phyloP scores from a whole-genome alignment of 1,140 invertebrate genomes.

The Aradophagus sp. region DNA sequence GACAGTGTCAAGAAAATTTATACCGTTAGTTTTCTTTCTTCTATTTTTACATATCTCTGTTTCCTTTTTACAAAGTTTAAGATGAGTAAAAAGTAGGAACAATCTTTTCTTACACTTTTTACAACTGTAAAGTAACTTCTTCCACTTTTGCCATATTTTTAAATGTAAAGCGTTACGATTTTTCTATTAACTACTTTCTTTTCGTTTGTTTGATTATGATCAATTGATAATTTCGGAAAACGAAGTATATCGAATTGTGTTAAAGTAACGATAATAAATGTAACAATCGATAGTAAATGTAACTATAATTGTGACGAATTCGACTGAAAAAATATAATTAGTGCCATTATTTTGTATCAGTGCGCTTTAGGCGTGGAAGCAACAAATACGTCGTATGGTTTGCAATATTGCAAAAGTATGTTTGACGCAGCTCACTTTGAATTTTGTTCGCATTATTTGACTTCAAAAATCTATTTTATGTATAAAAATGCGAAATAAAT shows the following conservation, averaged over 20 bases:
- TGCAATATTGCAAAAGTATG: constrained; percentile 24
- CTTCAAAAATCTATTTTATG: constrained; percentile 41
- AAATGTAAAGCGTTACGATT: no score
- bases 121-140: no score
- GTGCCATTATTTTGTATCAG: constrained; percentile 44
- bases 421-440: constrained; percentile 14
- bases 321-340: constrained; percentile 49
- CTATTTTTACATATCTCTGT: no score
- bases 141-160: no score
- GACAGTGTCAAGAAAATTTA: no score
- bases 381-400: constrained; percentile 36
- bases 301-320: constrained; percentile 40
- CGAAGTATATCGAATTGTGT: constrained; percentile 5
- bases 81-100: no score
- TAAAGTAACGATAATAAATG: neutral
- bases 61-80: no score
- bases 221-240: no score
- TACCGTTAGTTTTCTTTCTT: no score
- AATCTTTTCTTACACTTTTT: no score
- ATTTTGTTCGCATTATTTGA: constrained; percentile 28
- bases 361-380: constrained; percentile 44
- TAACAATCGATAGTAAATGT: constrained; percentile 42
- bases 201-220: no score
- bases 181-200: no score
- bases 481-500: constrained; percentile 48